Conservation (phyloP, 2,888 invertebrate genomes). For the Icerya purchasi region DNA sequence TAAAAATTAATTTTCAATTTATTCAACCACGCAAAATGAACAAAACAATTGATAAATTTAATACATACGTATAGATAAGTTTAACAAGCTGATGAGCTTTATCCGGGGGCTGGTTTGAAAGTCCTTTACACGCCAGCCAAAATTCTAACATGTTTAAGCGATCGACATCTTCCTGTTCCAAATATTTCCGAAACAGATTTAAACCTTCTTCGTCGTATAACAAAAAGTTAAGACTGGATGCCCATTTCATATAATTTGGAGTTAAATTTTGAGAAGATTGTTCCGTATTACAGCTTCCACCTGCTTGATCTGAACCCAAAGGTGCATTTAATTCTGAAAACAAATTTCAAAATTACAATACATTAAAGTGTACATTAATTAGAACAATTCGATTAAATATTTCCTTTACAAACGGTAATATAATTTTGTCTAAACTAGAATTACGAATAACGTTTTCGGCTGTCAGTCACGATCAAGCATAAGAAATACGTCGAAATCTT, state of each 20-base stretch:
- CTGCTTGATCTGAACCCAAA: neutral
- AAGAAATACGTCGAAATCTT: too few species aligned
- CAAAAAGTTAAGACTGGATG: conserved; percentile 57
- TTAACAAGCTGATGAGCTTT: conserved; percentile 51
- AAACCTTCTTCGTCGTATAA: conserved; percentile 79
- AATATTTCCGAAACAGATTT: conserved; percentile 61
- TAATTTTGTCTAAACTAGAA: too few species aligned
- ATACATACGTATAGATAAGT: conserved; percentile 51
- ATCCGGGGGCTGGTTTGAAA: conserved; percentile 58
- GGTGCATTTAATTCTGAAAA: neutral
- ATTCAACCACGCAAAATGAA: too few species aligned
- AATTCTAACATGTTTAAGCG: conserved; percentile 68
- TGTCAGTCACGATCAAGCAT: too few species aligned
- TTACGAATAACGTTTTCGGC: too few species aligned
- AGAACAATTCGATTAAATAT: too few species aligned
- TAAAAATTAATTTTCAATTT: too few species aligned
- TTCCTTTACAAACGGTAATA: too few species aligned
- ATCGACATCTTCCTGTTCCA: conserved; percentile 47
- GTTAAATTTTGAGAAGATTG: conserved; percentile 26
- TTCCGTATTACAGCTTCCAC: conserved; percentile 10
- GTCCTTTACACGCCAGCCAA: conserved; percentile 82
- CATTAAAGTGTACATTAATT: too few species aligned
- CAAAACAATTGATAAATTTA: too few species aligned
- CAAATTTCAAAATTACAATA: too few species aligned
- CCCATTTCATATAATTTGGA: conserved; percentile 71